Evolutionary conservation across 1,140 invertebrate genomes (phyloP), one percentile per base, ranked within the genome.

Genomic region (Calephelis virginiensis): DNA sequence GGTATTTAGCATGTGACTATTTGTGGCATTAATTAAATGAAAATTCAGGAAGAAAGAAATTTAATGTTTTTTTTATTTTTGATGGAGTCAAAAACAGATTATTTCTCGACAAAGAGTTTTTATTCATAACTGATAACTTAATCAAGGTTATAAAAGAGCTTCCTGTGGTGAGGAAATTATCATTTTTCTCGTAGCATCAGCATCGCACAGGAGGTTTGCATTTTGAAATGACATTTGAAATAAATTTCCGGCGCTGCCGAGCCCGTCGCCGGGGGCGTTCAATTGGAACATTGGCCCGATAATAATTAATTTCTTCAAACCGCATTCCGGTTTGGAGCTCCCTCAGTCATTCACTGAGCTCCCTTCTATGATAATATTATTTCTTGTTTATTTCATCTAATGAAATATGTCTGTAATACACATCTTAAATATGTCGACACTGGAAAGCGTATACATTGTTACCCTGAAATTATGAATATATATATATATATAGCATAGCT

Each of bases 221-320:
- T 81, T 84, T 77, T 76, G 79, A 77, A 86, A 86, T 83, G 81
- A 82, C 83, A 71, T 89, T 86, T 80, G 74, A 81, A 86, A 86
- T 83, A 83, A 85, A 89, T 89, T 82, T 86, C 86, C 86, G 83
- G 68, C n/a, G 46, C 61, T 71, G 50, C 78, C 56, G 12, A 59
- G 38, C 56, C 56, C 72, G 72, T 73, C 77, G 75, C 73, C 72
- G 76, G 76, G 73, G 73, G 78, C 74, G 75, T 76, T 85, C 81
- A 76, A 86, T 89, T 86, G 82, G 80, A 89, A 89, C 80, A 89
- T 89, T 87, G 83, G 80, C 83, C 74, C 71, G 82, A 84, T 87
- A 81, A 85, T 86, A 81, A 85, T 82, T 85, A 84, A 81, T 84
- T 82, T 75, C 72, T 68, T 78, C 75, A 83, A 77, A 77, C 82